phyloP scores from a whole-genome alignment of 2,888 invertebrate species.

The Strigamia transsilvanica region DNA sequence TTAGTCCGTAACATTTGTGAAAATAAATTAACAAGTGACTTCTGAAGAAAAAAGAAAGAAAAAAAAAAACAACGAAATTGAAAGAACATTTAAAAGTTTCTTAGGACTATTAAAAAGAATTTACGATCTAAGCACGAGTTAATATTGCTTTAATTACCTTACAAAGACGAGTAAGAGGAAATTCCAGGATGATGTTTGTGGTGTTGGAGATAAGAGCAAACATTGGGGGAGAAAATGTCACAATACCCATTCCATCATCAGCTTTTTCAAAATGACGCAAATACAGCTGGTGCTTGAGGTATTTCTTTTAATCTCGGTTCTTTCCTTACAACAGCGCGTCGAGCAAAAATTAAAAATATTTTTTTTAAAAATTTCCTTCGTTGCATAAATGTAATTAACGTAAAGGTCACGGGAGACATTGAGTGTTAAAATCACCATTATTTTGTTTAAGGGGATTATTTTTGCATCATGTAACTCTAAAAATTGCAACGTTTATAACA shows the following conservation, averaged over 20 bases:
- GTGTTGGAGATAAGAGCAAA: slow-evolving; percentile 41
- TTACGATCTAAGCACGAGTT: slow-evolving; percentile 33
- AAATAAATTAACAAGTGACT: neutral
- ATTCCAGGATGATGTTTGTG: slow-evolving; percentile 37
- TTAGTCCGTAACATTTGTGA: too few species aligned
- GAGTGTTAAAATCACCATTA: neutral
- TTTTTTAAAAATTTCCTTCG: neutral
- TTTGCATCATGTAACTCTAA: neutral
- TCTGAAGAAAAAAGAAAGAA: neutral
- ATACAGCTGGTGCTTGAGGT: neutral
- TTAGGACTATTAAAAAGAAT: neutral
- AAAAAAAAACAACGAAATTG: neutral
- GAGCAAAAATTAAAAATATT: neutral
- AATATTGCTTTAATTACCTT: slow-evolving; percentile 28
- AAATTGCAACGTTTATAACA: neutral
- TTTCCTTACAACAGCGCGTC: neutral
- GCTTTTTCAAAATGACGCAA: slow-evolving; percentile 5
- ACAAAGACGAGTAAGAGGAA: slow-evolving; percentile 15
- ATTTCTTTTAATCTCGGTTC: neutral
- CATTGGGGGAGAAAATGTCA: slow-evolving; percentile 19
- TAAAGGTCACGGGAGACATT: neutral
- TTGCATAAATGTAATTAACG: neutral
- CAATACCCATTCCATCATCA: slow-evolving; percentile 32
- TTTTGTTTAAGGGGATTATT: neutral
- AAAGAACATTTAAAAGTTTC: slow-evolving; percentile 13